Percentiles rank a stretch among this genome's conserved stretches.
Evolutionary conservation across 2,888 invertebrate genomes (phyloP).

Genomic region (Subacronicta megacephala): DNA sequence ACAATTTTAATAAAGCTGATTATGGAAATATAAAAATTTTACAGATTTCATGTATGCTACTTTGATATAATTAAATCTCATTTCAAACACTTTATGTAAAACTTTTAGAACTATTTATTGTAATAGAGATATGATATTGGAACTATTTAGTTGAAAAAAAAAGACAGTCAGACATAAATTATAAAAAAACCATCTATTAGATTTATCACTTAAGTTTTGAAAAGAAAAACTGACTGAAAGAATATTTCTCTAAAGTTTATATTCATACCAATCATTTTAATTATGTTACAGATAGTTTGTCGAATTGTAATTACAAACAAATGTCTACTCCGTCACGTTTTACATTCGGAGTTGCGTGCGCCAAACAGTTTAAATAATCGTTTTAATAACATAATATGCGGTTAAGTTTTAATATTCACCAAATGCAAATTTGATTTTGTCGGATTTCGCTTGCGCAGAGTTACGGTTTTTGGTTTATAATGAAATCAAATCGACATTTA

Average conservation of each 20-base stretch:
- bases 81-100: too few relatives aligned
- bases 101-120: too few relatives aligned
- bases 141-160: too few relatives aligned
- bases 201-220: background rate
- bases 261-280: background rate
- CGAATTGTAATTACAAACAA: conserved; percentile 2
- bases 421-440: conserved; percentile 63
- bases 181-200: background rate
- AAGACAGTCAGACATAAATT: too few relatives aligned
- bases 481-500: conserved; percentile 62
- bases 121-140: too few relatives aligned
- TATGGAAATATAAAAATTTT: too few relatives aligned
- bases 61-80: too few relatives aligned
- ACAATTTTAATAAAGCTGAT: too few relatives aligned
- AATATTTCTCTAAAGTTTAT: background rate
- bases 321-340: background rate
- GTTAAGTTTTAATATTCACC: conserved; percentile 60
- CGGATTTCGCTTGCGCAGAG: conserved; percentile 60
- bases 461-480: conserved; percentile 62
- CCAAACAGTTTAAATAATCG: conserved; percentile 45
- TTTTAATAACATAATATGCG: conserved; percentile 54
- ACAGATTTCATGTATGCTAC: too few relatives aligned
- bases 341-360: conserved; percentile 22
- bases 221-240: background rate
- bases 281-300: background rate